phyloP scores from a whole-genome alignment of 1,140 invertebrate species.

The Rhopalosiphum maidis region DNA sequence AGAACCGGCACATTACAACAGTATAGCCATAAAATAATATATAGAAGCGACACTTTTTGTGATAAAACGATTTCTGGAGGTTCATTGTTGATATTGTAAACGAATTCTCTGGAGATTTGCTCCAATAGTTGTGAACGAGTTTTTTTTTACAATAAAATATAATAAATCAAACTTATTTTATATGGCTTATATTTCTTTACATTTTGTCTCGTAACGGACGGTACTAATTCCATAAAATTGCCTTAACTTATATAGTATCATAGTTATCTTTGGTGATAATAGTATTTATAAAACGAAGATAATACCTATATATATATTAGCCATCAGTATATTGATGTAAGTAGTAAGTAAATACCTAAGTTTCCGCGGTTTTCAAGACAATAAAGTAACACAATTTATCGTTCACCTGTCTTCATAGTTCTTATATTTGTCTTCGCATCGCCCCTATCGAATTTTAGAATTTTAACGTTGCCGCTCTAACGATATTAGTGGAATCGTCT shows the following conservation, averaged over 20 bases:
- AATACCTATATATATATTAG: too few relatives aligned
- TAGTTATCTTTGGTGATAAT: neutral
- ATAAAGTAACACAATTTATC: neutral
- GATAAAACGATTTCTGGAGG: neutral
- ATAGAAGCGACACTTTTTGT: neutral
- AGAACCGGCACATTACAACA: neutral
- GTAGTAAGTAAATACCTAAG: too few relatives aligned
- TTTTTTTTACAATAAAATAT: neutral
- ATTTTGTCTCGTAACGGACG: neutral
- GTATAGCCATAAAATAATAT: neutral
- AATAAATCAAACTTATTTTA: slow-evolving; percentile 1
- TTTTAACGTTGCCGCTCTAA: neutral
- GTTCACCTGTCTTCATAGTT: neutral
- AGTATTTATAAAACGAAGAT: too few relatives aligned
- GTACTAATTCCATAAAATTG: neutral
- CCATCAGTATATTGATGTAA: too few relatives aligned
- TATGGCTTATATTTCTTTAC: neutral
- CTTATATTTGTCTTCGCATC: neutral
- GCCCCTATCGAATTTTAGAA: neutral
- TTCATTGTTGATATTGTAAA: neutral
- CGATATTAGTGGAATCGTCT: too few relatives aligned
- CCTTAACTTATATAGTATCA: neutral
- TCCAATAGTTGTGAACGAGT: neutral
- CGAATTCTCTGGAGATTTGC: neutral
- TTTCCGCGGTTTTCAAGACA: neutral